Percentiles rank a stretch among this genome's conserved stretches.
Evolutionary conservation across 1,140 invertebrate species (phyloP).

Genomic region (Rhopalosiphum padi): DNA sequence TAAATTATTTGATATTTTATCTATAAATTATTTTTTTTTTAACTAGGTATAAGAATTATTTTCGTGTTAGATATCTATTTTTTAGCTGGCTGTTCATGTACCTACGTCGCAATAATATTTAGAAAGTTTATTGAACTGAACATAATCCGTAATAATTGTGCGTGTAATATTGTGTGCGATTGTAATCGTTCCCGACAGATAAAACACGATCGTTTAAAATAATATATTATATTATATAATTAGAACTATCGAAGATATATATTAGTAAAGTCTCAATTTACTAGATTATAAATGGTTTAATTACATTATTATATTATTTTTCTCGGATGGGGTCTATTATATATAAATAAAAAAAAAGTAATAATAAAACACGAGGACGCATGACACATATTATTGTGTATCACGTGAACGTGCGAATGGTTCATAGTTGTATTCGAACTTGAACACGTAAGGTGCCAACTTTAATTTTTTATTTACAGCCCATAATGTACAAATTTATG

Average conservation of each 20-base stretch:
- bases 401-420: neutral
- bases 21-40: neutral
- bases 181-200: neutral
- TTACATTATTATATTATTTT: neutral
- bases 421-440: neutral
- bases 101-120: neutral
- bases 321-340: neutral
- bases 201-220: neutral
- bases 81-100: neutral
- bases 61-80: neutral
- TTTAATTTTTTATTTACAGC: neutral
- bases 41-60: too few species aligned
- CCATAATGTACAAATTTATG: neutral
- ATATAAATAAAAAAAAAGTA: neutral
- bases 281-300: neutral
- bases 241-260: neutral
- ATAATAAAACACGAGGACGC: conserved; percentile 14
- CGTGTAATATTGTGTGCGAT: neutral
- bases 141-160: neutral
- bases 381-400: conserved; percentile 11
- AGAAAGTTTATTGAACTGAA: conserved; percentile 4
- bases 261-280: neutral
- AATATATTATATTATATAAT: neutral
- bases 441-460: neutral
- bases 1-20: neutral